Percentiles rank a stretch among this genome's conserved stretches.
These are phyloP conservation scores for Dusona sp. DNA, from an alignment of 2,888 invertebrate species.

Conservation along the genomic window DNA sequence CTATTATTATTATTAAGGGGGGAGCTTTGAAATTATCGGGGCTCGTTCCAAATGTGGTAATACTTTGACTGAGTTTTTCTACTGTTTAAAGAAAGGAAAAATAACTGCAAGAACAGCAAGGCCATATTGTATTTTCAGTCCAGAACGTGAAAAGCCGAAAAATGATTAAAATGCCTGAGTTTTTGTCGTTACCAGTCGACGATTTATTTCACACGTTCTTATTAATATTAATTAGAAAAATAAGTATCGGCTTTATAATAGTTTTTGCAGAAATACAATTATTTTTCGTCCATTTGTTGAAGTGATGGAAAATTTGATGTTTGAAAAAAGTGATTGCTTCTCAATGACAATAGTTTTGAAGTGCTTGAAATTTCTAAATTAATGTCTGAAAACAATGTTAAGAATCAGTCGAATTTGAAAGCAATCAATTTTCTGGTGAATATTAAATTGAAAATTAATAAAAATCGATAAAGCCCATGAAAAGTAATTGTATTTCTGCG, in stretches of 20 bases:
- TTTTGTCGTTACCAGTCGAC: no score
- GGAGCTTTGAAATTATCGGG: not conserved
- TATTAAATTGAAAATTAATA: not conserved
- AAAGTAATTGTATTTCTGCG: not conserved
- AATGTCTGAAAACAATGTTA: no score
- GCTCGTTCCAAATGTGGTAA: not conserved
- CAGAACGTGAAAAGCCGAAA: not conserved
- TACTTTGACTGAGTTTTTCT: not conserved
- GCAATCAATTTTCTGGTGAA: not conserved
- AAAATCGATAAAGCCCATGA: not conserved
- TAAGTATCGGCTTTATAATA: no score
- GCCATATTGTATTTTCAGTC: not conserved
- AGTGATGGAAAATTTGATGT: not conserved
- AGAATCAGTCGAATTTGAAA: not conserved
- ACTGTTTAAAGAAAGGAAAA: no score
- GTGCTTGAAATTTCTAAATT: not conserved
- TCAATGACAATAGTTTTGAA: not conserved
- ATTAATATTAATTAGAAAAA: not conserved
- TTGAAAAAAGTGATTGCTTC: not conserved
- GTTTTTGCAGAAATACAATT: not conserved
- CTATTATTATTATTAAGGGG: not conserved
- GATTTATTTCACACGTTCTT: not conserved
- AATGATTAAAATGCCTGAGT: not conserved
- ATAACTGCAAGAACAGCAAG: no score
- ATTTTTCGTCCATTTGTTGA: not conserved